phyloP scores from a whole-genome alignment of 2,888 invertebrate genomes.

The Chrysodeixis includens region DNA sequence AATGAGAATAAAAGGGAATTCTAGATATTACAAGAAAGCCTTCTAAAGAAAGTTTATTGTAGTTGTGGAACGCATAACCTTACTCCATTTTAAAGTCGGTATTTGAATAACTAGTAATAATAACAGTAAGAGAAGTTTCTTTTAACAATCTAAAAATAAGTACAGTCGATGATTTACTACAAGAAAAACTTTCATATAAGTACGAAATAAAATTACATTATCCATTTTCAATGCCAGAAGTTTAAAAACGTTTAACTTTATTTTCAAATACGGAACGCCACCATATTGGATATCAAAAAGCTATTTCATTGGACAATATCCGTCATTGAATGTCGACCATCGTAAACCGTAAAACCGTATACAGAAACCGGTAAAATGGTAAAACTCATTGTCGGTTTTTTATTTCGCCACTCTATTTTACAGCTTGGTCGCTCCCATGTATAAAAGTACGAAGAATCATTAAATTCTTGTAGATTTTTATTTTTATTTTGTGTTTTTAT shows the following conservation, averaged over 20 bases:
- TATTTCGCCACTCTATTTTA: conserved; percentile 56
- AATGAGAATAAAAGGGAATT: too few relatives aligned
- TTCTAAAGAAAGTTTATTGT: too few relatives aligned
- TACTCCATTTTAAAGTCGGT: too few relatives aligned
- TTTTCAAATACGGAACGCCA: conserved; percentile 63
- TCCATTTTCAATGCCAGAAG: conserved; percentile 42
- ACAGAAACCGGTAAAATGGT: conserved; percentile 63
- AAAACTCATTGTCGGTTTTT: conserved; percentile 64
- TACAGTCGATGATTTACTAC: too few relatives aligned
- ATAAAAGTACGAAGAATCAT: conserved; percentile 34
- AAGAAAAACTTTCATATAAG: too few relatives aligned
- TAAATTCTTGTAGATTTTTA: conserved; percentile 28
- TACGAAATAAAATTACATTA: too few relatives aligned
- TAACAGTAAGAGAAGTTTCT: too few relatives aligned
- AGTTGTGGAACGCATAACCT: too few relatives aligned
- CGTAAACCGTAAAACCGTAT: conserved; percentile 59
- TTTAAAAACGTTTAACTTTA: conserved; percentile 49
- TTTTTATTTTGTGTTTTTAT: conserved; percentile 12
- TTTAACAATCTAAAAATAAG: too few relatives aligned
- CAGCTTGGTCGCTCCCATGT: conserved; percentile 34
- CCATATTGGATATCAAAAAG: conserved; percentile 72
- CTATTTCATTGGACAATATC: conserved; percentile 74
- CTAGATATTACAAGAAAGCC: too few relatives aligned
- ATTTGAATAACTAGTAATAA: too few relatives aligned
- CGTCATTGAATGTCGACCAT: conserved; percentile 57